A percentile compares a stretch with the other conserved stretches of the same genome.
Conservation (phyloP, 2,113 vertebrate genomes). For the Megaceryle maxima region DNA sequence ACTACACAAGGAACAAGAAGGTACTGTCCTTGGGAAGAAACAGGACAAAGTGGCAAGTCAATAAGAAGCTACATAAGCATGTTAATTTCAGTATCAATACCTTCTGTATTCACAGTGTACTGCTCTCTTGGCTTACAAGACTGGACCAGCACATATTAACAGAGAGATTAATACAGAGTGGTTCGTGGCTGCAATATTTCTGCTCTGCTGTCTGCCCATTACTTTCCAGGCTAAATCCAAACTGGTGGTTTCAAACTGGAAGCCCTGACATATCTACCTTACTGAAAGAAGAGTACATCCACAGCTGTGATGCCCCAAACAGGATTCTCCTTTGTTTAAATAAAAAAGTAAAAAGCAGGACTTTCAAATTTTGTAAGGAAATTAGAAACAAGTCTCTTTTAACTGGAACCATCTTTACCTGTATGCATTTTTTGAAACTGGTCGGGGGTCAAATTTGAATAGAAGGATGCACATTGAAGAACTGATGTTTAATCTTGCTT, state of each 20-base stretch:
- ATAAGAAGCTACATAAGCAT: background rate
- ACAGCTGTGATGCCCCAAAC: background rate
- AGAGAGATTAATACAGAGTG: background rate
- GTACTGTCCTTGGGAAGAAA: background rate
- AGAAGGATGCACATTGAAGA: constrained; percentile 97
- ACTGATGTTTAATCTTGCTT: background rate
- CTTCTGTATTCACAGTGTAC: background rate
- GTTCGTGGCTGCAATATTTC: background rate
- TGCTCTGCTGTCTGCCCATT: background rate
- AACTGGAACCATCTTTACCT: constrained; percentile 77
- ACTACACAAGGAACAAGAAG: background rate
- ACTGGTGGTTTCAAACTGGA: background rate
- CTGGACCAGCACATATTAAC: background rate
- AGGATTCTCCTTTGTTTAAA: background rate
- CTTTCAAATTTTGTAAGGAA: background rate
- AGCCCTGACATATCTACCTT: fast-evolving
- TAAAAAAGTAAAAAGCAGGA: background rate
- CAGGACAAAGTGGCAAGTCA: background rate
- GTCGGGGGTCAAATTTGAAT: constrained; percentile 95
- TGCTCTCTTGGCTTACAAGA: background rate
- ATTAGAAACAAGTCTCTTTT: background rate
- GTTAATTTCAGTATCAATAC: background rate
- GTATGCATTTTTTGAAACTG: constrained; percentile 96
- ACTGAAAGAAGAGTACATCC: background rate
- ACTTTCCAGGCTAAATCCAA: background rate